Conservation (phyloP, 1,140 invertebrate species). For the Holcopasites calliopsidis region DNA sequence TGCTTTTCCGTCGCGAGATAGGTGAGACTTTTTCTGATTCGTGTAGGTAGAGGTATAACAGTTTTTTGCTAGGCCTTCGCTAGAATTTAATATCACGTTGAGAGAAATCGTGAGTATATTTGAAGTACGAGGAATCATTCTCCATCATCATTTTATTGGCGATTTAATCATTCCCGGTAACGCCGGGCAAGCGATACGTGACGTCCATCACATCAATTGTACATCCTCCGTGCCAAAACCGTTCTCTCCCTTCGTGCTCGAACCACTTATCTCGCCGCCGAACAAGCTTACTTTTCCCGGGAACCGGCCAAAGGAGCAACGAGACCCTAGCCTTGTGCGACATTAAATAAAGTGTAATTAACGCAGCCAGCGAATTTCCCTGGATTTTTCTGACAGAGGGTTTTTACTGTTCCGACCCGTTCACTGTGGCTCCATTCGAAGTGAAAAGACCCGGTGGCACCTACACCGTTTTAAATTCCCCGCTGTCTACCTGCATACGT, state of each 20-base stretch:
- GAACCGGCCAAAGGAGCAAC: neutral
- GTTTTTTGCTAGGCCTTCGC: too few species aligned
- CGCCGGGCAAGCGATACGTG: conserved; percentile 22
- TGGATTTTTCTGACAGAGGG: too few species aligned
- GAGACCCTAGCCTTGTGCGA: too few species aligned
- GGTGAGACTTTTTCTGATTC: neutral
- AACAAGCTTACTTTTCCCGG: neutral
- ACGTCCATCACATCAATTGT: conserved; percentile 26
- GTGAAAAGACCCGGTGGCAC: too few species aligned
- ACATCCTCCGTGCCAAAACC: conserved; percentile 9
- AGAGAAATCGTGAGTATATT: neutral
- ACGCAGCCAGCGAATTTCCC: too few species aligned
- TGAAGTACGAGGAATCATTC: neutral
- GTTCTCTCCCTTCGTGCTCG: conserved; percentile 10
- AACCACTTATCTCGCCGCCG: conserved; percentile 30
- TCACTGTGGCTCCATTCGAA: too few species aligned
- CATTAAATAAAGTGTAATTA: too few species aligned
- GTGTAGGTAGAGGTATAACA: too few species aligned
- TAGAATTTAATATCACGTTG: too few species aligned
- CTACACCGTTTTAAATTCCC: neutral
- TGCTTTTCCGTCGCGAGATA: neutral
- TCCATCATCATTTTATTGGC: neutral
- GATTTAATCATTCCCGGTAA: conserved; percentile 2
- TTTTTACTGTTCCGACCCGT: too few species aligned
- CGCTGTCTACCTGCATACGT: conserved; percentile 1